These are phyloP conservation scores for Bathynomus jamesi DNA, from an alignment of 1,140 invertebrate genomes.

Conservation along the genomic window DNA sequence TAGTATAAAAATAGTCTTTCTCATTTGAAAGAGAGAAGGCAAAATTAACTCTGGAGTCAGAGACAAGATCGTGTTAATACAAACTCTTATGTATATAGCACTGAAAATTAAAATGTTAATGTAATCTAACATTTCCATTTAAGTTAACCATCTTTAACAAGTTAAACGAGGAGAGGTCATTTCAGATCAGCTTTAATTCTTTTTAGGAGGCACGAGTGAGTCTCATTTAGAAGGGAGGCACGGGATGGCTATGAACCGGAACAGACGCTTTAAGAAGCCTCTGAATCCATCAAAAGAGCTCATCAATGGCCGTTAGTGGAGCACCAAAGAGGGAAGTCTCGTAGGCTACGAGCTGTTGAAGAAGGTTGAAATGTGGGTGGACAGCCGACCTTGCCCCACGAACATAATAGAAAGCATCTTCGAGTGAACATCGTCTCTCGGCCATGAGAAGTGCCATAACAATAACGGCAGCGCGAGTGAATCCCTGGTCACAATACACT, in stretches of 20 bases:
- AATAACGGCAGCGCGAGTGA: conserved; percentile 39
- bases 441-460: conserved; percentile 40
- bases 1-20: too few relatives aligned
- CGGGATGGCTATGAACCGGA: neutral
- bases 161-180: too few relatives aligned
- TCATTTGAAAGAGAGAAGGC: too few relatives aligned
- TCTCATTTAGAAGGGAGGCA: neutral
- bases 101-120: too few relatives aligned
- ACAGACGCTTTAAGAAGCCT: neutral
- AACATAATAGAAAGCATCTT: conserved; percentile 42
- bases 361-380: conserved; percentile 36
- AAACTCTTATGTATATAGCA: too few relatives aligned
- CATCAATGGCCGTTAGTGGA: conserved; percentile 39
- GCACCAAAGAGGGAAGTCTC: conserved; percentile 41
- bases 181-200: too few relatives aligned
- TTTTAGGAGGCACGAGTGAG: too few relatives aligned
- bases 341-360: conserved; percentile 37
- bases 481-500: conserved; percentile 41
- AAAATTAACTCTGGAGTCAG: too few relatives aligned
- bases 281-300: conserved; percentile 36
- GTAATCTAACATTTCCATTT: too few relatives aligned
- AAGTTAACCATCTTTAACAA: too few relatives aligned
- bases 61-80: too few relatives aligned
- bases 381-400: conserved; percentile 40
- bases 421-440: conserved; percentile 38